Percentiles rank a stretch among this genome's conserved stretches.
Evolutionary conservation across 2,888 invertebrate genomes (phyloP).

Genomic region (Clanis bilineata): DNA sequence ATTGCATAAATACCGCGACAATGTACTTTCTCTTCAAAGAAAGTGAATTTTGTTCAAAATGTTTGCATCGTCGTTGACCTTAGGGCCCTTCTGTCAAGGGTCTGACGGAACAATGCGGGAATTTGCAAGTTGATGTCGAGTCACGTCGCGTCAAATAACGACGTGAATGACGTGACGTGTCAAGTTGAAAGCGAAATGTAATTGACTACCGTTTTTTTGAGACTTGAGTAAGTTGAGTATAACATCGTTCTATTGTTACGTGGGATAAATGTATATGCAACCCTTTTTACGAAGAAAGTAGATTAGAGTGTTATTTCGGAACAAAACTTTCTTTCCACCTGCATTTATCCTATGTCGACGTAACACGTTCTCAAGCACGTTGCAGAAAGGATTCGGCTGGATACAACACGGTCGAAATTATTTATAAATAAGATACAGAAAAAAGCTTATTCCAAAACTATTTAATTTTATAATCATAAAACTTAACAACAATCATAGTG

Average conservation of each 20-base stretch:
- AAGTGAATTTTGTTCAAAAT: conserved; percentile 6
- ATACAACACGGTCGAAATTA: too few relatives aligned
- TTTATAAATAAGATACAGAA: too few relatives aligned
- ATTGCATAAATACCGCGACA: neutral
- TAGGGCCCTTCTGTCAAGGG: conserved; percentile 39
- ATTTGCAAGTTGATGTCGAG: conserved; percentile 51
- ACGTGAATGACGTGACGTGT: conserved; percentile 12
- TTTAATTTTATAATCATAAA: too few relatives aligned
- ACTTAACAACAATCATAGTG: too few relatives aligned
- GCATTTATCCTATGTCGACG: too few relatives aligned
- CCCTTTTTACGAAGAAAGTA: neutral
- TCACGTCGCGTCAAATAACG: conserved; percentile 42
- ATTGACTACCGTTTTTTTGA: conserved; percentile 3
- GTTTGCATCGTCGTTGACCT: conserved; percentile 45
- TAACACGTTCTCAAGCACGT: too few relatives aligned
- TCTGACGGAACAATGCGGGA: conserved; percentile 46
- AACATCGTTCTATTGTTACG: conserved; percentile 6
- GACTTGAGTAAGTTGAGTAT: too few relatives aligned
- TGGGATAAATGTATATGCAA: neutral
- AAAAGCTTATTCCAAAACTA: too few relatives aligned
- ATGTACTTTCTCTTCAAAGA: conserved; percentile 1
- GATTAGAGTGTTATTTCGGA: too few relatives aligned
- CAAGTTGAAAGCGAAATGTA: neutral
- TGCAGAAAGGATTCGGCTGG: too few relatives aligned
- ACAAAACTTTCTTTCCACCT: too few relatives aligned